Conservation (phyloP, 2,888 invertebrate species). For the Cheilosia variabilis region DNA sequence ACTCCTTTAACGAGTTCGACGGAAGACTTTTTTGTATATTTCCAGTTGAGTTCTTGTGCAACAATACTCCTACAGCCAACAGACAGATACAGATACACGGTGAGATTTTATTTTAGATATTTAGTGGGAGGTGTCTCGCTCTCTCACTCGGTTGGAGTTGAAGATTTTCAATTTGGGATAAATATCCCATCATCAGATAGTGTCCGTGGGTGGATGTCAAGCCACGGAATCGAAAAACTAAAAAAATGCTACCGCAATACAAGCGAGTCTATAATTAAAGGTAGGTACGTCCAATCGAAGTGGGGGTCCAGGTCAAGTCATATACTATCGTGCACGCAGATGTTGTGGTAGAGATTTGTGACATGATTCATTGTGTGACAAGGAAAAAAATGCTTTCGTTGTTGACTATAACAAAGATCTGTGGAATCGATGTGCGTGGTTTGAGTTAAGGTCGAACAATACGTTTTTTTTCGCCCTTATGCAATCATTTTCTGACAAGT, state of each 20-base stretch:
- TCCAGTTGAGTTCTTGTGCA: constrained; percentile 8
- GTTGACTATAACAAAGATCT: too few relatives aligned
- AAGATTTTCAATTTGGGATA: constrained; percentile 47
- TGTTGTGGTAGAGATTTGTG: neutral
- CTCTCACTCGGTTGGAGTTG: neutral
- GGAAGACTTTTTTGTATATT: constrained; percentile 26
- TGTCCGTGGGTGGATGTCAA: constrained; percentile 5
- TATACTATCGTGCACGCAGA: neutral
- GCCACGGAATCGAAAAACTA: neutral
- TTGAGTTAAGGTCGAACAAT: too few relatives aligned
- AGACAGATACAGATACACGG: constrained; percentile 2
- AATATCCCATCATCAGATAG: constrained; percentile 38
- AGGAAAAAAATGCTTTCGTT: neutral
- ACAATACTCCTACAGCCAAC: neutral
- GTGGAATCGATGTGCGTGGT: too few relatives aligned
- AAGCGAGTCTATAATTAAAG: constrained; percentile 22
- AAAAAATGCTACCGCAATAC: neutral
- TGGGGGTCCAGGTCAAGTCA: neutral
- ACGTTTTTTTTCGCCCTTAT: too few relatives aligned
- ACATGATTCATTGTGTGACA: constrained; percentile 10
- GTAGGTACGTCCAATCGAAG: constrained; percentile 11
- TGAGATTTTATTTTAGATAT: constrained; percentile 46
- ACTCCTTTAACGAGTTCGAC: constrained; percentile 21
- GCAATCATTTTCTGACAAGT: too few relatives aligned
- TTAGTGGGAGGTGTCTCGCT: constrained; percentile 9